Conservation (phyloP, 2,888 invertebrate genomes). For the Tipula vernalis region DNA sequence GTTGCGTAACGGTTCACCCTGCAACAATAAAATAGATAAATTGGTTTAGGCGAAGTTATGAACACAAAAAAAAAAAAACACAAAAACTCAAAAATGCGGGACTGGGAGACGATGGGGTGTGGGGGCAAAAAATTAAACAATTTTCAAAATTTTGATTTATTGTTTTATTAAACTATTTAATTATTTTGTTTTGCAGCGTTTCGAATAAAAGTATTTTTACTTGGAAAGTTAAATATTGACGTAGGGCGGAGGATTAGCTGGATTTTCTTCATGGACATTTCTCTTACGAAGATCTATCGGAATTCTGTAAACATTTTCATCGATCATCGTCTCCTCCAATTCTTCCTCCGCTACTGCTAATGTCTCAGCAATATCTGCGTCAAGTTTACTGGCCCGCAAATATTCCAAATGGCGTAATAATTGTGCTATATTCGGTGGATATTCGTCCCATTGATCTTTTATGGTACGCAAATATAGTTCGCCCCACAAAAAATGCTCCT, state of each 20-base stretch:
- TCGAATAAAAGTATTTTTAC: too few species aligned
- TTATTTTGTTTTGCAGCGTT: too few species aligned
- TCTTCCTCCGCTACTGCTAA: background rate
- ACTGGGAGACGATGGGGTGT: too few species aligned
- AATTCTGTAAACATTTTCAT: background rate
- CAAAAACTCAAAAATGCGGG: too few species aligned
- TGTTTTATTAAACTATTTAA: too few species aligned
- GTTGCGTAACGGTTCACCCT: conserved; percentile 65
- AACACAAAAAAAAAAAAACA: too few species aligned
- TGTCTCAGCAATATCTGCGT: background rate
- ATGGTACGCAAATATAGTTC: conserved; percentile 17
- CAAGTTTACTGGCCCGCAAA: background rate
- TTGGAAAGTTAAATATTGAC: too few species aligned
- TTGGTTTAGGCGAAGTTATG: background rate
- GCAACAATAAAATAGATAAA: conserved; percentile 20
- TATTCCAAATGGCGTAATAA: conserved; percentile 15
- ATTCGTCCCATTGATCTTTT: conserved; percentile 17
- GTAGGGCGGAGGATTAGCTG: background rate
- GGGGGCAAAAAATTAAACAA: too few species aligned
- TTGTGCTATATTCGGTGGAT: conserved; percentile 18
- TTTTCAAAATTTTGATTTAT: too few species aligned
- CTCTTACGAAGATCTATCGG: background rate
- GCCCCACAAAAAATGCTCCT: conserved; percentile 16
- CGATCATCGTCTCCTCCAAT: background rate
- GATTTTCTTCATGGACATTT: background rate